A percentile compares a stretch with the other conserved stretches of the same genome.
phyloP scores from a whole-genome alignment of 1,140 invertebrate species.

The Drosophila ananassae region DNA sequence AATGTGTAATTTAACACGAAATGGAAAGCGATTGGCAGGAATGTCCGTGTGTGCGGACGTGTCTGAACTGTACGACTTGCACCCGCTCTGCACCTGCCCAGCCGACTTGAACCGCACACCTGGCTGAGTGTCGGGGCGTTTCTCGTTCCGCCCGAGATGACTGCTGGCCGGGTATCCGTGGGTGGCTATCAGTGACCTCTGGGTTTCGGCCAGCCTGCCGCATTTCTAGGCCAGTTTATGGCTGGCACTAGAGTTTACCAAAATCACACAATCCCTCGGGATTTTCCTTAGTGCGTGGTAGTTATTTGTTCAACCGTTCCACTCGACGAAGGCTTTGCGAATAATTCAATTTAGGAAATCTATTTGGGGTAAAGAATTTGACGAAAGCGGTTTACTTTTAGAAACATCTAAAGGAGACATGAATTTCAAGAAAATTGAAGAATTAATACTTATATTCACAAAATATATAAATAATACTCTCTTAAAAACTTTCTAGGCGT shows the following conservation, averaged over 20 bases:
- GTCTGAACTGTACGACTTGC: constrained; percentile 48
- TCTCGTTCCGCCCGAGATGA: constrained; percentile 21
- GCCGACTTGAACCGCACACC: constrained; percentile 54
- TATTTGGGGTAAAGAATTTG: neutral
- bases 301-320: constrained; percentile 1
- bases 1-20: constrained; percentile 82
- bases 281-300: constrained; percentile 65
- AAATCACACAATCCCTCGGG: constrained; percentile 66
- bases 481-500: neutral
- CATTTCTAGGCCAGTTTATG: constrained; percentile 65
- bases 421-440: neutral
- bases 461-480: neutral
- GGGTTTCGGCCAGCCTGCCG: constrained; percentile 14
- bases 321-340: neutral
- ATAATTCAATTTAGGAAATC: constrained; percentile 9
- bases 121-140: constrained; percentile 25
- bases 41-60: constrained; percentile 25
- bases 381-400: neutral
- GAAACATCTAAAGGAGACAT: neutral
- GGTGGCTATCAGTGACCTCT: constrained; percentile 13
- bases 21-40: constrained; percentile 75
- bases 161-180: constrained; percentile 12
- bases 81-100: constrained; percentile 24
- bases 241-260: constrained; percentile 61
- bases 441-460: neutral